These are phyloP conservation scores for Syngnathus typhle DNA, from an alignment of 2,113 vertebrate genomes.

Conservation along the genomic window DNA sequence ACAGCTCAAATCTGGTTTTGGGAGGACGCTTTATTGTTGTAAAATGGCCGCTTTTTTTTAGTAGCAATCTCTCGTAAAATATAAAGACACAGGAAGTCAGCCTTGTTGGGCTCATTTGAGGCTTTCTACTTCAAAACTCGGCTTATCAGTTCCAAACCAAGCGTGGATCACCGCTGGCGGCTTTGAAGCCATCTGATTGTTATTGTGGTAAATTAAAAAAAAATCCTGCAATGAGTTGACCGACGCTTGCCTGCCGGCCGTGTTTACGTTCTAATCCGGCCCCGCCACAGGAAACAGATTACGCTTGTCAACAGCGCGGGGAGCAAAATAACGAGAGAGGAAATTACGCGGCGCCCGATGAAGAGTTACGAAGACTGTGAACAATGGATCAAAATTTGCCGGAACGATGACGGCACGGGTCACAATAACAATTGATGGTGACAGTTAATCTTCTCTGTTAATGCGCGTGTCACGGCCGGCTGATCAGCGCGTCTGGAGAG, in stretches of 20 bases:
- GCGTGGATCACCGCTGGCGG: neutral
- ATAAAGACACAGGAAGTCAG: neutral
- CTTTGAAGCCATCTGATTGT: neutral
- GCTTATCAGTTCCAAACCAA: neutral
- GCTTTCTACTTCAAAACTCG: neutral
- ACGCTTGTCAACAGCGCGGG: slow-evolving; percentile 23
- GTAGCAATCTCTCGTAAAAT: neutral
- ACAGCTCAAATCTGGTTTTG: neutral
- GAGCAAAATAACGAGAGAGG: slow-evolving; percentile 36
- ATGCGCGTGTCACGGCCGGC: slow-evolving; percentile 56
- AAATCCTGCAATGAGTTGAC: slow-evolving; percentile 2
- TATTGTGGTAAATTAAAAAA: neutral
- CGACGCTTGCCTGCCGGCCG: slow-evolving; percentile 1
- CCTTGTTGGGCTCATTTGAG: neutral
- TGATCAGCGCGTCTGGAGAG: slow-evolving; percentile 45
- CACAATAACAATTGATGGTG: slow-evolving; percentile 54
- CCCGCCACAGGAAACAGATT: slow-evolving; percentile 24
- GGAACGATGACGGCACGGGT: slow-evolving; percentile 30
- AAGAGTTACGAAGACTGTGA: slow-evolving; percentile 39
- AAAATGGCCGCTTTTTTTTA: neutral
- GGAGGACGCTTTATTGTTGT: neutral
- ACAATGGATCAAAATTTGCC: slow-evolving; percentile 29
- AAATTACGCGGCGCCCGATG: slow-evolving; percentile 51
- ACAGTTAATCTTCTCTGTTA: slow-evolving; percentile 68
- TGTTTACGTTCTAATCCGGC: slow-evolving; percentile 6